Evolutionary conservation across 2,888 invertebrate species (phyloP).

Genomic region (Napeogenes sylphis): DNA sequence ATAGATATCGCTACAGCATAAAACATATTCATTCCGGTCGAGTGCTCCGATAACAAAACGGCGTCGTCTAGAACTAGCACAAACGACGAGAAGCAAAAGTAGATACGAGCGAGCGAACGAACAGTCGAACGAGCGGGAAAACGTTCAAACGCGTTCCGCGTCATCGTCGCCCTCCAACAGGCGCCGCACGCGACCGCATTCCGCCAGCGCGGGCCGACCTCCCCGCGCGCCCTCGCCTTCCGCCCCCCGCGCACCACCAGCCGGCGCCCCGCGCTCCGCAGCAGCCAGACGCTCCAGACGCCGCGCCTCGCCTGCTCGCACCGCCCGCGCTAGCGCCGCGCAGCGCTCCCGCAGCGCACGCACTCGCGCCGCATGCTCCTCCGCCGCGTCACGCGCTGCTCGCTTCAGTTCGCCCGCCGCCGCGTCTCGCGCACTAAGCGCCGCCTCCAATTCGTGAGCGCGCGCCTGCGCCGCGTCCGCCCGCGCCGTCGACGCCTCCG

Average conservation of each 20-base stretch:
- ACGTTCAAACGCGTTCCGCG: constrained; percentile 23
- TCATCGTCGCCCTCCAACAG: constrained; percentile 34
- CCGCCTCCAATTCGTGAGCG: constrained; percentile 61
- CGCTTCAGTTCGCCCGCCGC: constrained; percentile 67
- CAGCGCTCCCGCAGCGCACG: constrained; percentile 79
- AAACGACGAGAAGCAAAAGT: too few species aligned
- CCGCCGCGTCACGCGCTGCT: constrained; percentile 72
- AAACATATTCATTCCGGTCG: too few species aligned
- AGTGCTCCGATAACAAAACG: too few species aligned
- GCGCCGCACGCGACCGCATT: constrained; percentile 35
- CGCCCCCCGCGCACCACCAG: constrained; percentile 66
- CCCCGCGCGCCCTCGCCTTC: constrained; percentile 46
- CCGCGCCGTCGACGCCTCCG: constrained; percentile 48
- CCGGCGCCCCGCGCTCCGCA: constrained; percentile 45
- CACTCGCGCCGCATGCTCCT: constrained; percentile 79
- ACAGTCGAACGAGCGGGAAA: background rate
- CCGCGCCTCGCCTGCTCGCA: constrained; percentile 75
- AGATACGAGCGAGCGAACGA: too few species aligned
- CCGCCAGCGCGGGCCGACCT: constrained; percentile 33
- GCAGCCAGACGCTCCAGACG: constrained; percentile 72
- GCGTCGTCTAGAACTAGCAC: background rate
- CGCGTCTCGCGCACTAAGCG: constrained; percentile 51
- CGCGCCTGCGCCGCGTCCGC: constrained; percentile 48
- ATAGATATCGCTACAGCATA: too few species aligned
- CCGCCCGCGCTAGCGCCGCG: constrained; percentile 74